Evolutionary conservation across 2,888 invertebrate species (phyloP), one percentile per base, ranked within the genome.

Genomic region (Stomorhina lunata): DNA sequence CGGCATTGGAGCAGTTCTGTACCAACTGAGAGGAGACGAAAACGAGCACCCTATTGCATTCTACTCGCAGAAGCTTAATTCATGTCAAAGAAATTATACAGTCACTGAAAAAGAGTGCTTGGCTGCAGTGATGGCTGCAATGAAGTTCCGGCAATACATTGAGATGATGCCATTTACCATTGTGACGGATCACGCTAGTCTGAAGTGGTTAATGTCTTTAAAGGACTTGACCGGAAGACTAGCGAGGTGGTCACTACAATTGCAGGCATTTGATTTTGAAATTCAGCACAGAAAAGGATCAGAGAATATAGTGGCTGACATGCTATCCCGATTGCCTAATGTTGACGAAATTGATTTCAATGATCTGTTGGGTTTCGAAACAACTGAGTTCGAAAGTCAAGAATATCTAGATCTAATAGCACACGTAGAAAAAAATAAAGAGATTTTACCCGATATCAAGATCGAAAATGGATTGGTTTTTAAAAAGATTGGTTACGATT

Each of bases 371-470:
- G 69, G 43, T 29, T 37, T 53, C 5, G 61, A 69, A 9, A 69
- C 68, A 0, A 61, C 10, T 0, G 77, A 68, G n/a, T 77, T 68
- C 27, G 63, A 61, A 37, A 34, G 25, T 4, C 50, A 59, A 2
- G 68, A 68, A n/a, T 69, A 69, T 61, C 1, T 29, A 0, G 68
- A 68, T 0, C 4, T 77, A 6, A 50, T 68, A 6, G 20, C n/a
- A 32, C 57, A 17, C 4, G 25, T 76, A 4, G 17, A 34, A 6
- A 20, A 66, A 25, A 75, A 45, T 29, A 9, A 17, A 1, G 7
- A 65, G 1, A 20, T 5, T 48, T 85, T 57, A 53, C 87, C 57
- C 84, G 87, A 10, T 32, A 85, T 22, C 86, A 77, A 69, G 40
- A 32, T 17, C 4, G 65, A 29, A 9, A 37, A 43, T 63, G 37